phyloP scores from a whole-genome alignment of 2,888 invertebrate species.

The Serripes groenlandicus region DNA sequence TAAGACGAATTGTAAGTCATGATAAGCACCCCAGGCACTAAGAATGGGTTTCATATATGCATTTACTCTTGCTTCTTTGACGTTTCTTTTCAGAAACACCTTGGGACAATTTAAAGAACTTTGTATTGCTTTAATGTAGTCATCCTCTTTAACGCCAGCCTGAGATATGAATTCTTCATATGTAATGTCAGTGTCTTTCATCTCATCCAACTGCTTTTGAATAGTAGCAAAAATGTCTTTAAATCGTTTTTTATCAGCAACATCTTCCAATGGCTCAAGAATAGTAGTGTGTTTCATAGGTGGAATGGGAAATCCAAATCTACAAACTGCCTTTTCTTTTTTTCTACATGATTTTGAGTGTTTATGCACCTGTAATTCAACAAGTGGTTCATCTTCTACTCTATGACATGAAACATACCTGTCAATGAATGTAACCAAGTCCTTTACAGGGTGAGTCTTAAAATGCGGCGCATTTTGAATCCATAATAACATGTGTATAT shows the following conservation, averaged over 20 bases:
- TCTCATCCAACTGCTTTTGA: background rate
- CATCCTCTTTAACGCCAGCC: background rate
- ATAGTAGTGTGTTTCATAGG: conserved; percentile 9
- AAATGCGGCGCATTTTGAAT: conserved; percentile 12
- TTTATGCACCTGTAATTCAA: conserved; percentile 46
- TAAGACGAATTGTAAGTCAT: conserved; percentile 84
- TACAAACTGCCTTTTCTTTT: conserved; percentile 7
- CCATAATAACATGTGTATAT: conserved; percentile 28
- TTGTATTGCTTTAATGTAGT: conserved; percentile 18
- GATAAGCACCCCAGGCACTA: conserved; percentile 79
- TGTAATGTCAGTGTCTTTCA: background rate
- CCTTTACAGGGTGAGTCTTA: background rate
- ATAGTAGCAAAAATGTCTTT: background rate
- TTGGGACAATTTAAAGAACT: conserved; percentile 23
- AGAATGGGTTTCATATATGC: conserved; percentile 72
- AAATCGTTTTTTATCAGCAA: background rate
- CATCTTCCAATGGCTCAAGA: background rate
- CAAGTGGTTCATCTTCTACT: background rate
- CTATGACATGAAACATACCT: background rate
- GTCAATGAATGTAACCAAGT: background rate
- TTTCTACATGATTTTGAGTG: conserved; percentile 48
- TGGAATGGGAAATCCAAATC: conserved; percentile 19
- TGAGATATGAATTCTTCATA: background rate
- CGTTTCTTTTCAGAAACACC: conserved; percentile 63
- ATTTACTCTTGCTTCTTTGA: conserved; percentile 71